Conservation (phyloP, 2,797 vertebrate genomes). For the Lacerta agilis region DNA sequence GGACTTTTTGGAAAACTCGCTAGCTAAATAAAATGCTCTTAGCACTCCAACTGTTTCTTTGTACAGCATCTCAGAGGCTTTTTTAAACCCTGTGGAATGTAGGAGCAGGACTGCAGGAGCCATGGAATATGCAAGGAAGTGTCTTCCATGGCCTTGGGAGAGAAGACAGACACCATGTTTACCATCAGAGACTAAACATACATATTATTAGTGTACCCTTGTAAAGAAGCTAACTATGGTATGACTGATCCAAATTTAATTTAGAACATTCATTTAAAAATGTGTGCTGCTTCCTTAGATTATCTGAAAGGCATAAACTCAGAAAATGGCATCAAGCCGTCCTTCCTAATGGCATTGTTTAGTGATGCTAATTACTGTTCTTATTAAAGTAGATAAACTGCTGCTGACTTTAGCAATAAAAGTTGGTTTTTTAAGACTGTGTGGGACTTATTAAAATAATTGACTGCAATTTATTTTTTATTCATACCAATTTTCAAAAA, state of each 20-base stretch:
- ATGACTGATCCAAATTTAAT: neutral
- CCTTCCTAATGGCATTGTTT: slow-evolving; percentile 27
- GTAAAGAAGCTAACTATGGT: neutral
- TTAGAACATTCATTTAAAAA: neutral
- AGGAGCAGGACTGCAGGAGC: neutral
- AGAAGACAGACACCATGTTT: neutral
- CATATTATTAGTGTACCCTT: neutral
- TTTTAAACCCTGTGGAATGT: neutral
- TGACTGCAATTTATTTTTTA: slow-evolving; percentile 59
- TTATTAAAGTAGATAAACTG: slow-evolving; percentile 58
- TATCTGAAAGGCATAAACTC: slow-evolving; percentile 24
- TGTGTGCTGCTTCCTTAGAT: neutral
- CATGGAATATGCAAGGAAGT: neutral
- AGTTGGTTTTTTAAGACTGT: slow-evolving; percentile 63
- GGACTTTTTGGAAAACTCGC: neutral
- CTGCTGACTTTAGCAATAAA: slow-evolving; percentile 64
- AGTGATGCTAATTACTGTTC: slow-evolving; percentile 36
- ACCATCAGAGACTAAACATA: neutral
- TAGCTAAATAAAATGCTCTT: neutral
- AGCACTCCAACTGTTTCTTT: neutral
- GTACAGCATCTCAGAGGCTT: neutral
- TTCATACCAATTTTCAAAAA: slow-evolving; percentile 67
- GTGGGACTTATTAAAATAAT: slow-evolving; percentile 68
- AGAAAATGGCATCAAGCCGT: neutral
- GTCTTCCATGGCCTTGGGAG: neutral